Percentiles rank a stretch among this genome's conserved stretches.
phyloP scores from a whole-genome alignment of 2,113 vertebrate species.

The Trogon surrucura region DNA sequence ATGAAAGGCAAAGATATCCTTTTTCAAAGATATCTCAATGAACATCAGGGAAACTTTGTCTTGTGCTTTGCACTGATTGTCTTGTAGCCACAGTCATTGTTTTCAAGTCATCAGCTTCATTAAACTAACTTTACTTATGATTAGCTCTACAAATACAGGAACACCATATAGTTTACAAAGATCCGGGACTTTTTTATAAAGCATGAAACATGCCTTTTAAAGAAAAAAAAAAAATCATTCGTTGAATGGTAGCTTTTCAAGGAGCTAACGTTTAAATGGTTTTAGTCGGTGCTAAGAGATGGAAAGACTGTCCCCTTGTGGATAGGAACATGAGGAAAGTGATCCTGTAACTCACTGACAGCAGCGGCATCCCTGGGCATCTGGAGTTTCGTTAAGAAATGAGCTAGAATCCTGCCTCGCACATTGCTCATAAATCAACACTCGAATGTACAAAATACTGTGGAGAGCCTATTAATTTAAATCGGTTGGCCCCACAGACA shows the following conservation, averaged over 20 bases:
- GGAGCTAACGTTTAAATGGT: background rate
- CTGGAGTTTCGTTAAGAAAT: background rate
- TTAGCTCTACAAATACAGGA: background rate
- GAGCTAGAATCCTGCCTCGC: background rate
- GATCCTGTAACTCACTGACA: background rate
- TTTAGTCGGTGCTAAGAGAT: constrained; percentile 29
- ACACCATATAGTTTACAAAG: background rate
- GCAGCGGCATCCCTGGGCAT: background rate
- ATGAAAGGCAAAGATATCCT: background rate
- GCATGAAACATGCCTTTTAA: background rate
- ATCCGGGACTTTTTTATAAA: background rate
- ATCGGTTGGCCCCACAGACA: background rate
- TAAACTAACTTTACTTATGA: constrained; percentile 7
- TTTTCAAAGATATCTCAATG: background rate
- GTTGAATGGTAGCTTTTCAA: background rate
- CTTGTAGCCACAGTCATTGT: background rate
- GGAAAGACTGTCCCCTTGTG: constrained; percentile 74
- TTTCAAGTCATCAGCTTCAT: background rate
- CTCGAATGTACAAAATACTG: background rate
- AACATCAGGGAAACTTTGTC: background rate
- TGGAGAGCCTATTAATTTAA: background rate
- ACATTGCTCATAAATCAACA: background rate
- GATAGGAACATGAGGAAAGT: constrained; percentile 37
- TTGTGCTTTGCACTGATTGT: background rate
- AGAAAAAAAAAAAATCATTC: background rate